Evolutionary conservation across 2,113 vertebrate species (phyloP), one percentile per base, ranked within the genome.

Genomic region (Pao palembangensis): DNA sequence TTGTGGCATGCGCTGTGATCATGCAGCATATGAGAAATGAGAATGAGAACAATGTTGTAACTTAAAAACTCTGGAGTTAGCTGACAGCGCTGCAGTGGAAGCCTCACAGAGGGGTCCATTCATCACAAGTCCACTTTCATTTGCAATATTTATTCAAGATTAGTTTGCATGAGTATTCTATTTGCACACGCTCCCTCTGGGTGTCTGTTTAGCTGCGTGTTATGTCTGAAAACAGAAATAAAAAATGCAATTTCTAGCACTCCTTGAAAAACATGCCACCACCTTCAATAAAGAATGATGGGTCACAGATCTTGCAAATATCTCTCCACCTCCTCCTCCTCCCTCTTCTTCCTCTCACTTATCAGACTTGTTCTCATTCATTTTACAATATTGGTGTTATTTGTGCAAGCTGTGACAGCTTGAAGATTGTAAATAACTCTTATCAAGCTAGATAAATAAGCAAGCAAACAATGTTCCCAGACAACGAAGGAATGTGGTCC

Each of bases 141-240:
- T 75, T 75, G 67, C 76, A 67, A 63, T 64, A 42, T 65, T 76
- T 69, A 31, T 54, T 38, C 23, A 18, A 5, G 44, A 28, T 64
- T 60, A 55, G 50, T 79, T 73, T 70, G 50, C 70, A 69, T 51
- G 51, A 12, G 8, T 13, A 21, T 59, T 10, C 11, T 52, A 41
- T 74, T 70, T 67, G 20, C 58, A 51, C 34, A 18, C 2, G 28
- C 16, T 74, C 67, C 41, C 58, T 5, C 3, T 7, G 52, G 61
- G 51, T 2, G 3, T 1, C 21, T 28, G 47, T 31, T 48, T 54
- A 42, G 43, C 2, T 1, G 44, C 8, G 15, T 17, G 6, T 2
- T 16, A n/a, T 16, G 6, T n/a, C 15, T 47, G 15, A n/a, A n/a
- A 44, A 44, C 16, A 15, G 43, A 44, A 5, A 44, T 5, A 16